Base-by-base conservation (phyloP, 2,113 vertebrate species). In the Pelecanus crispus region DNA sequence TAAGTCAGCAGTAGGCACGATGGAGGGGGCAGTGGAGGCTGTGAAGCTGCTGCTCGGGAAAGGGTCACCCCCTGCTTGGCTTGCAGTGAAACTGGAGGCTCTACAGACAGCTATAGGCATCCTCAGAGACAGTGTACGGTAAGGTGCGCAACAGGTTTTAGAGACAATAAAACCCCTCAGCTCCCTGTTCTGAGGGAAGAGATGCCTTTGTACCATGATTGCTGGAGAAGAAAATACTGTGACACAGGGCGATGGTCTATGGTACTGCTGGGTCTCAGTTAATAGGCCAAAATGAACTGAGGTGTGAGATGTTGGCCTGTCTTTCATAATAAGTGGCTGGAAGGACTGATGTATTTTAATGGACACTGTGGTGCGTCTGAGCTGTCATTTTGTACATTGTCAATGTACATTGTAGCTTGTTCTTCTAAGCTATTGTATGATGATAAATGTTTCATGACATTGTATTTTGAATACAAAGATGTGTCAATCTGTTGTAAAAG, bases 21-120 rank as follows among this genome's bases (percentile, higher is more conserved):
- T 98, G 34, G 97, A 98, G 67, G 96, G 93, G 21, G 98, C 98
- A 63, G 78, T 99, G 93, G 98, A 98, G 52, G 97, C 98, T 17
- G 56, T 99, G 32, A 98, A 98, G 95, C 81, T 84, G 19, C 90
- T 99, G 55, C 82, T 98, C 0, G 96, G 84, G 28, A 97, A 95
- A 42, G 90, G 84, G 3, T 88, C 97, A 2, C 96, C 98, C 7
- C 99, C 99, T 25, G 92, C 58, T 21, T 99, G 99, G 99, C 95
- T 99, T 18, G 92, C 94, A 6, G 49, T 5, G 85, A 98, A 97
- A 96, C 94, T 99, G 55, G 97, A 98, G 74, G 95, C 88, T 50
- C 97, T 99, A 11, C 98, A 98, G 17, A 36, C 85, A 13, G 96
- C 98, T 56, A 59, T 99, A 9, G 87, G 93, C 13, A 44, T 16